Conservation (phyloP, 1,140 invertebrate species). For the Drosophila punjabiensis region DNA sequence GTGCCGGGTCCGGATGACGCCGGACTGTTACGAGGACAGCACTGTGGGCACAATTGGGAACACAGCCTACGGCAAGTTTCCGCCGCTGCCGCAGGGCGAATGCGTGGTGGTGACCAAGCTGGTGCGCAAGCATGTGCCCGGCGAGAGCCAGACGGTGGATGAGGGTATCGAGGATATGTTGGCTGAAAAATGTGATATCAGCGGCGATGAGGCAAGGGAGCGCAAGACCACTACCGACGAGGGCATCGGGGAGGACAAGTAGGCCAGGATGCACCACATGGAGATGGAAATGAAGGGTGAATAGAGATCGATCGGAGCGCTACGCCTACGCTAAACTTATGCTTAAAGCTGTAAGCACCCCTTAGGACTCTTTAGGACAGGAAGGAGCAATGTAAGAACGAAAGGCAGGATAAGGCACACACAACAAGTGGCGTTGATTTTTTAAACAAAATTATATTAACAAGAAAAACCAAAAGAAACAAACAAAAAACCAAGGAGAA, state of each 20-base stretch:
- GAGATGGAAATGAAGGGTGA: slow-evolving; percentile 7
- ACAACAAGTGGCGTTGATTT: slow-evolving; percentile 75
- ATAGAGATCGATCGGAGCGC: slow-evolving; percentile 62
- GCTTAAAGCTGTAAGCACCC: slow-evolving; percentile 56
- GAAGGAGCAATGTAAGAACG: slow-evolving; percentile 10
- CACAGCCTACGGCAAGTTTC: slow-evolving; percentile 74
- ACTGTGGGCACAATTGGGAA: slow-evolving; percentile 73
- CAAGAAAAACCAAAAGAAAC: slow-evolving; percentile 9
- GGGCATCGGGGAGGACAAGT: slow-evolving; percentile 84
- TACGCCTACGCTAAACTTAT: slow-evolving; percentile 54
- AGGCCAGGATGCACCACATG: slow-evolving; percentile 36
- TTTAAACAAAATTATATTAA: slow-evolving; percentile 80
- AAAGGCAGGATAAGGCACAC: slow-evolving; percentile 55
- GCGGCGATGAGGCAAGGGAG: slow-evolving; percentile 76
- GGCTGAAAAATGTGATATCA: slow-evolving; percentile 85
- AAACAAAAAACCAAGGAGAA: slow-evolving; percentile 40
- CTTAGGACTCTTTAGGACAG: slow-evolving; percentile 53
- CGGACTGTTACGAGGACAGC: slow-evolving; percentile 84
- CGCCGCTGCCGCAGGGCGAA: slow-evolving; percentile 71
- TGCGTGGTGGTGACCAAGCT: slow-evolving; percentile 56
- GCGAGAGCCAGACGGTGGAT: slow-evolving; percentile 70
- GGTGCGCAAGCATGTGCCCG: slow-evolving; percentile 61
- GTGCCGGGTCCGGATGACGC: slow-evolving; percentile 90
- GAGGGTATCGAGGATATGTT: slow-evolving; percentile 85
- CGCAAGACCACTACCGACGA: slow-evolving; percentile 82